Evolutionary conservation across 2,113 vertebrate species (phyloP).

Genomic region (Muntiacus muntjak): DNA sequence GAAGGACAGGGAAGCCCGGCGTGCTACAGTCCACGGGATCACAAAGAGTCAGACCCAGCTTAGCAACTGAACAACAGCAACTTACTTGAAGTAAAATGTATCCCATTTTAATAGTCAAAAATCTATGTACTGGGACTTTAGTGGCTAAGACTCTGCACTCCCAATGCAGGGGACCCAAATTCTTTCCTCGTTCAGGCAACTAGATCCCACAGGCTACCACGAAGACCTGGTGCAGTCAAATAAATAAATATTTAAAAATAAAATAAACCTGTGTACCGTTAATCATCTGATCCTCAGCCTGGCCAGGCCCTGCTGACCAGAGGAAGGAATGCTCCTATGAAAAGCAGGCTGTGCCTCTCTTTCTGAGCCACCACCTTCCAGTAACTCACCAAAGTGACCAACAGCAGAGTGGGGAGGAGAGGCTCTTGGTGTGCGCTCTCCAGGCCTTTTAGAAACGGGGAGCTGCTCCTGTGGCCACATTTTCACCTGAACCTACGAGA

Average conservation of each 20-base stretch:
- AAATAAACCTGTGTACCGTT: neutral
- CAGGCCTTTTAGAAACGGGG: neutral
- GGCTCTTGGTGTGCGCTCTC: neutral
- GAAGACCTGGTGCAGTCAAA: neutral
- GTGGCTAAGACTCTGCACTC: neutral
- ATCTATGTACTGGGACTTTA: neutral
- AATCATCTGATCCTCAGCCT: neutral
- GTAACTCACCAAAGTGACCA: neutral
- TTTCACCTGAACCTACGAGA: neutral
- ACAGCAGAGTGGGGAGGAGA: neutral
- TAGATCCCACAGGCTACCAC: neutral
- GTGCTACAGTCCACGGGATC: neutral
- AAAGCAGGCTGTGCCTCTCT: neutral
- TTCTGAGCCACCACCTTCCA: neutral
- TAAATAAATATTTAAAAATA: neutral
- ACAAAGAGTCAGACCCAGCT: neutral
- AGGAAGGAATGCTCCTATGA: neutral
- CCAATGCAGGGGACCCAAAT: neutral
- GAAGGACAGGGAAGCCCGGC: neutral
- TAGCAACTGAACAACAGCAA: neutral
- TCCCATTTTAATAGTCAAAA: neutral
- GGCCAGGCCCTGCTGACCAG: neutral
- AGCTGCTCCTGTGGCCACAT: neutral
- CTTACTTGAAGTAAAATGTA: neutral
- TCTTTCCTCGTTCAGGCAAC: neutral